Evolutionary conservation across 2,888 invertebrate species (phyloP), one percentile per base, ranked within the genome.

Genomic region (Agrypnus murinus): DNA sequence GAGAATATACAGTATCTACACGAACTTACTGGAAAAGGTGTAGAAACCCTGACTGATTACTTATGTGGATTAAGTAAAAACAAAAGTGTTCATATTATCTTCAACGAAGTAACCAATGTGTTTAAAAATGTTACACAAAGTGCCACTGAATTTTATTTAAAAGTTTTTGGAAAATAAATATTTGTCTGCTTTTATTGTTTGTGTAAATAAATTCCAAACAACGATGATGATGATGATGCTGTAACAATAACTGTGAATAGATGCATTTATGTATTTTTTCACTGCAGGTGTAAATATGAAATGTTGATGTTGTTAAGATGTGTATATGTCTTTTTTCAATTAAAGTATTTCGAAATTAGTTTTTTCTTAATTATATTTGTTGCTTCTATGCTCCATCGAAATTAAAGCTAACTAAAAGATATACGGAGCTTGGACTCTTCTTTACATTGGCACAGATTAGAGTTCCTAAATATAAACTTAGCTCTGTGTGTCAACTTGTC

Each of bases 21-120:
- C 69, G 62, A 71, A n/a, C 74, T 74, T 59, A 78, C 77, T 25
- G 78, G 77, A 34, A 74, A 74, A 57, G 57, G 70, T 57, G 74
- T 76, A 10, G 60, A 69, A 40, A 69, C 70, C 31, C 40, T 64
- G 14, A 63, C 78, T 9, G 59, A 74, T 48, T 75, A 62, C 50
- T 59, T 66, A 8, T 48, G 60, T 32, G 62, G 62, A 31, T 48
- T 73, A 32, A 60, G 58, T n/a, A 32, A 64, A 34, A 71, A 62
- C 68, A 65, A 73, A 25, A 50, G 65, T 15, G 63, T 73, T 45
- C 62, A 71, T 14, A 46, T 68, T 46, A 66, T 68, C 19, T 34
- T 68, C 8, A 68, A 59, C 19, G 71, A 66, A 58, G 12, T 67
- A n/a, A 40, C 58, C 5, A 46, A 64, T 8, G 71, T 71, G 9